These are phyloP conservation scores for Gastrophryne carolinensis DNA, from an alignment of 2,797 vertebrate species.

Conservation along the genomic window DNA sequence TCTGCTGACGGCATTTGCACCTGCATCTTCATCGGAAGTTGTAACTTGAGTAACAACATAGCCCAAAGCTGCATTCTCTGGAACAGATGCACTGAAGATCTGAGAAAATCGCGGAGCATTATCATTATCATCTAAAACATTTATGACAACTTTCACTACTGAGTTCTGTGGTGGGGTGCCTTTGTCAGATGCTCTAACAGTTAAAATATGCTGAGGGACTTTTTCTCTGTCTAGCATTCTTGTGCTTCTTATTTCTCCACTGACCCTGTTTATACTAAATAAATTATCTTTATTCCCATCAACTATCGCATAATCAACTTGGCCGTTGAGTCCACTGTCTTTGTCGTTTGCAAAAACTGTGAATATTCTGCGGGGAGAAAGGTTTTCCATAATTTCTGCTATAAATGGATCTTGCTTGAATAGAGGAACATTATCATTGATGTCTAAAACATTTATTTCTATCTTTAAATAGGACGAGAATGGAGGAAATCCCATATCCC, in stretches of 20 bases:
- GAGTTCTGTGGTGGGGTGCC: conserved; percentile 81
- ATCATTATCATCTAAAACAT: conserved; percentile 91
- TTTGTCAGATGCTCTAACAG: conserved; percentile 84
- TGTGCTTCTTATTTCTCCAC: conserved; percentile 86
- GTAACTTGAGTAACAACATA: conserved; percentile 90
- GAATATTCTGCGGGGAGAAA: conserved; percentile 83
- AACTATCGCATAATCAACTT: conserved; percentile 85
- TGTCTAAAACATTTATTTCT: conserved; percentile 83
- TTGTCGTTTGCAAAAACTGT: conserved; percentile 82
- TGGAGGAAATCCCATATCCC: conserved; percentile 93
- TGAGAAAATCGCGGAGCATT: conserved; percentile 95
- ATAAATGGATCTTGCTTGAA: conserved; percentile 88
- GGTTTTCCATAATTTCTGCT: conserved; percentile 86
- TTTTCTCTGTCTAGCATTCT: conserved; percentile 89
- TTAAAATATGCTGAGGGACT: conserved; percentile 76
- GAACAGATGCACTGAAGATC: conserved; percentile 91
- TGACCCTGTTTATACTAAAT: conserved; percentile 85
- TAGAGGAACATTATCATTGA: conserved; percentile 88
- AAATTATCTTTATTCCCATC: conserved; percentile 87
- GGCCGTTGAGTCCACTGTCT: conserved; percentile 89
- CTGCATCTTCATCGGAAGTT: conserved; percentile 91
- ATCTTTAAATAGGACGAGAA: conserved; percentile 93
- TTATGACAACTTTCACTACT: conserved; percentile 79
- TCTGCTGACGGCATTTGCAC: conserved; percentile 85
- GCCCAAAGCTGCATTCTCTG: conserved; percentile 91